Base-by-base conservation (phyloP, 2,888 invertebrate genomes). In the Drosophila neotestacea region DNA sequence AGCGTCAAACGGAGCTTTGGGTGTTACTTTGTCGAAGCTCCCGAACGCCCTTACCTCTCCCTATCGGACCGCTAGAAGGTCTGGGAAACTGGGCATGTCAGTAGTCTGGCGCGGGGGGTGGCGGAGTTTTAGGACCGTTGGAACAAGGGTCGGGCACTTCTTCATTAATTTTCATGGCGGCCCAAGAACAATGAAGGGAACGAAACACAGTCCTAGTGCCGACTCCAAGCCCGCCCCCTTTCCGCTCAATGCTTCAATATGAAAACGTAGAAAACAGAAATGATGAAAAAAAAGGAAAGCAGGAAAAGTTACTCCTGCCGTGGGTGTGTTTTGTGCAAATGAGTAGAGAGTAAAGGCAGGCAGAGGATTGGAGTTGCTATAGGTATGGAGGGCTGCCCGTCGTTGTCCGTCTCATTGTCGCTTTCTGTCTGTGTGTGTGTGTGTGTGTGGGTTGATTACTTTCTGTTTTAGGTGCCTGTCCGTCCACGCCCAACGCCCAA, bases 101-200 rank as follows among this genome's bases (percentile, higher is more conserved):
- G 84, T 60, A 27, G 13, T 13, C 65, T 56, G 72, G 32, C 56
- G 55, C 52, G 60, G n/a, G 46, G 22, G 27, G 30, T 9, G 54
- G 56, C 54, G 70, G 83, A 83, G 77, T 86, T 83, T 83, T 88
- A 86, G 83, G 86, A 80, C 75, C 78, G 81, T 71, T 78, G 88
- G 69, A 77, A 87, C 87, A 86, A 78, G 86, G 87, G 86, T 86
- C 88, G 90, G 90, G 90, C 89, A 90, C 87, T 90, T 87, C 87
- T 87, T 87, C 87, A 87, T 87, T 87, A 87, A 87, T 87, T 87
- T 87, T 90, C 89, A 87, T 89, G 85, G 89, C 85, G 80, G 90
- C 82, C 73, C 87, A 85, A 88, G 78, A 85, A 87, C 90, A 90
- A 86, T 85, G 80, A 74, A 77, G 72, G 65, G 72, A 76, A 70